Percentiles rank a stretch among this genome's conserved stretches.
Conservation (phyloP, 1,140 invertebrate species). For the Reticulitermes speratus region DNA sequence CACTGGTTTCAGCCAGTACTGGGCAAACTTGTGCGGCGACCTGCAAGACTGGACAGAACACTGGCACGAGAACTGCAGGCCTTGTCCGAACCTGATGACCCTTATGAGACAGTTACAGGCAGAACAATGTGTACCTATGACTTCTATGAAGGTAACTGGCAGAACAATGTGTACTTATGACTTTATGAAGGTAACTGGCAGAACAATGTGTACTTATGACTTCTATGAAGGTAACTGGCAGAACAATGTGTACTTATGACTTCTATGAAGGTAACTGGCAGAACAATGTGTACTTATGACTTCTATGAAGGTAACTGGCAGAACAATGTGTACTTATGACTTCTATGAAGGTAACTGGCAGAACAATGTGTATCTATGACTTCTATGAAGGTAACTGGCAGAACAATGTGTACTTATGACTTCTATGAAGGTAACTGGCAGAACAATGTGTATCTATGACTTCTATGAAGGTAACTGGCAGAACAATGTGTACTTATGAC, state of each 20-base stretch:
- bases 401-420: constrained; percentile 95
- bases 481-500: constrained; percentile 95
- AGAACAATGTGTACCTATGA: constrained; percentile 96
- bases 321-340: constrained; percentile 95
- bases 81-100: constrained; percentile 71
- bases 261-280: constrained; percentile 89
- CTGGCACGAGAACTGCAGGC: constrained; percentile 75
- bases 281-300: constrained; percentile 95
- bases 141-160: constrained; percentile 87
- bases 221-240: constrained; percentile 89
- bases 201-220: constrained; percentile 95
- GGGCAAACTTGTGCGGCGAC: constrained; percentile 79
- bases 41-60: constrained; percentile 78
- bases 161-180: constrained; percentile 82
- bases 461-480: constrained; percentile 89
- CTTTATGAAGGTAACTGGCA: constrained; percentile 89
- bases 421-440: constrained; percentile 89
- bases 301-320: constrained; percentile 89
- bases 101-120: constrained; percentile 83
- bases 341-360: constrained; percentile 89
- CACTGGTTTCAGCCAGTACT: constrained; percentile 71
- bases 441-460: constrained; percentile 95
- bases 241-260: constrained; percentile 95
- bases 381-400: constrained; percentile 89
- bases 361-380: constrained; percentile 95